Conservation (phyloP, 2,888 invertebrate genomes). For the Nomada hirtipes region DNA sequence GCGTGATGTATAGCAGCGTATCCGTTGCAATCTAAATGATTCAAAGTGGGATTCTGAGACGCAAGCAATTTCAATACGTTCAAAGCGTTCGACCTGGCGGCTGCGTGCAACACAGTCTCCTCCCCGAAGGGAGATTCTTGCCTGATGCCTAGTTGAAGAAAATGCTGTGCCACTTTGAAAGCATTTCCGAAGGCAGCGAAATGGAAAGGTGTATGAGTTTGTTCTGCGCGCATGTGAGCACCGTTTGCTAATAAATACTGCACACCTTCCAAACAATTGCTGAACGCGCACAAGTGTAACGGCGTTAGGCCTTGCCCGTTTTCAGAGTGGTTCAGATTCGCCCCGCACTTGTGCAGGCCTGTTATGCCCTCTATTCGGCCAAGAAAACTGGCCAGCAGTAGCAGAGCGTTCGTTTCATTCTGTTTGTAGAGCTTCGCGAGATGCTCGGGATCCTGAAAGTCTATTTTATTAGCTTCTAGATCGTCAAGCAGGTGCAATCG, state of each 20-base stretch:
- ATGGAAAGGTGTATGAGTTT: conserved; percentile 93
- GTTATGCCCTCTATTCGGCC: conserved; percentile 89
- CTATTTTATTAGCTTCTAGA: conserved; percentile 89
- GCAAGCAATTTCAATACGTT: conserved; percentile 92
- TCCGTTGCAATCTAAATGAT: conserved; percentile 90
- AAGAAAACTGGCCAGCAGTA: conserved; percentile 91
- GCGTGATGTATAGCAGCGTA: conserved; percentile 93
- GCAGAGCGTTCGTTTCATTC: conserved; percentile 89
- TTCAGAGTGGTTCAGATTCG: conserved; percentile 89
- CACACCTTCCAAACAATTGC: conserved; percentile 90
- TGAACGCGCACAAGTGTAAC: conserved; percentile 91
- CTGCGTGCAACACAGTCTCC: conserved; percentile 93
- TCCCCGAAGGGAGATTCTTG: conserved; percentile 88
- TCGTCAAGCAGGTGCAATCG: conserved; percentile 90
- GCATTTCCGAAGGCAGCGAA: conserved; percentile 96
- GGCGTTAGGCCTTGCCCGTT: conserved; percentile 90
- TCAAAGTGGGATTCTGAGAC: conserved; percentile 90
- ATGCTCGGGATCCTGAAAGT: conserved; percentile 86
- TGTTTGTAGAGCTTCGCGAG: conserved; percentile 87
- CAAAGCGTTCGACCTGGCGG: conserved; percentile 93
- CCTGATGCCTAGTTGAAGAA: conserved; percentile 90
- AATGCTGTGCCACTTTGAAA: conserved; percentile 91
- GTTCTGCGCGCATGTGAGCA: conserved; percentile 89
- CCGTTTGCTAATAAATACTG: conserved; percentile 89
- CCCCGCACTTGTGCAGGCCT: conserved; percentile 88